Percentiles rank a stretch among this genome's conserved stretches.
Conservation (phyloP, 2,888 invertebrate genomes). For the Campoplex nolae region DNA sequence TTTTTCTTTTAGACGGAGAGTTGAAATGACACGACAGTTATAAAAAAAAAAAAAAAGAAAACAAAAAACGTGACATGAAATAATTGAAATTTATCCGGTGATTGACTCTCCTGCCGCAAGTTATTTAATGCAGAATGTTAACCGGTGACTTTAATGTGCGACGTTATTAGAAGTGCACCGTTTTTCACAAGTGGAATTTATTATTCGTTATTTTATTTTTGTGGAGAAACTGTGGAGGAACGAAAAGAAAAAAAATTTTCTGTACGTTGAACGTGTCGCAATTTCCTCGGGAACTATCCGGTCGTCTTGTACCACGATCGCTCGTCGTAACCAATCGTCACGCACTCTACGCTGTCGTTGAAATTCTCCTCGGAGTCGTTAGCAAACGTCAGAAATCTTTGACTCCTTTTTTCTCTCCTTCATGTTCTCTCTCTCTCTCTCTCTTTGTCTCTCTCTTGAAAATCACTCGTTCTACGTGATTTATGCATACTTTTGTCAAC, state of each 20-base stretch:
- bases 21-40: not conserved
- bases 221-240: slow-evolving; percentile 27
- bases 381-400: slow-evolving; percentile 1
- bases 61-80: not conserved
- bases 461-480: not conserved
- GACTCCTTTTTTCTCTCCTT: not conserved
- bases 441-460: not conserved
- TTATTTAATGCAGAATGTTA: slow-evolving; percentile 17
- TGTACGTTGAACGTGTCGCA: slow-evolving; percentile 46
- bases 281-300: slow-evolving; percentile 55
- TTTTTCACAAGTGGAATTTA: not conserved
- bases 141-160: not conserved
- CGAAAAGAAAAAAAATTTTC: slow-evolving; percentile 34
- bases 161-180: not conserved
- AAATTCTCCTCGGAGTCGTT: slow-evolving; percentile 30
- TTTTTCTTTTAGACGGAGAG: not conserved
- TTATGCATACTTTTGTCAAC: slow-evolving; percentile 1
- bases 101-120: not conserved
- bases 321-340: not conserved
- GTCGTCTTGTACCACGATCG: slow-evolving; percentile 18
- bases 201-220: not conserved
- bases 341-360: slow-evolving; percentile 12
- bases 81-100: not conserved
- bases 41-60: slow-evolving; percentile 6
- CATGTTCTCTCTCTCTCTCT: not conserved